Conservation (phyloP, 1,140 invertebrate genomes). For the Penaeus japonicus region DNA sequence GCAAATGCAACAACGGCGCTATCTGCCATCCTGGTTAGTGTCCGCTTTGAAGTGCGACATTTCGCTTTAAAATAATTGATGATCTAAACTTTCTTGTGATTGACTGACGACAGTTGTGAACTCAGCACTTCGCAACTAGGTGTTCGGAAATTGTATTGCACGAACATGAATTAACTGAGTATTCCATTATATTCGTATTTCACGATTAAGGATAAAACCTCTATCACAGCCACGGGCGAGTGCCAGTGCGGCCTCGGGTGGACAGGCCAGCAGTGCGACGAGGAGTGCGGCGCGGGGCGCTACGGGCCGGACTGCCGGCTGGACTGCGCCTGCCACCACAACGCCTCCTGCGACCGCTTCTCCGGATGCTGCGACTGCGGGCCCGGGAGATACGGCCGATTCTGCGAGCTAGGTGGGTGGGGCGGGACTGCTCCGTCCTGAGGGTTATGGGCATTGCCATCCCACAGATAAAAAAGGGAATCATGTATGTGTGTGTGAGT, state of each 20-base stretch:
- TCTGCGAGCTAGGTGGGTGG: conserved; percentile 37
- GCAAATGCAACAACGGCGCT: conserved; percentile 56
- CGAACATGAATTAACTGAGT: no score
- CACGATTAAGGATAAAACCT: conserved; percentile 49
- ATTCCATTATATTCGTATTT: no score
- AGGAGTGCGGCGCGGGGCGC: conserved; percentile 3
- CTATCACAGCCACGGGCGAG: conserved; percentile 3
- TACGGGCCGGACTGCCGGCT: conserved; percentile 36
- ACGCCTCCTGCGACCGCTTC: conserved; percentile 32
- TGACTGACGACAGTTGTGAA: no score
- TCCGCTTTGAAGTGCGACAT: no score
- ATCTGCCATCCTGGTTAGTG: conserved; percentile 31
- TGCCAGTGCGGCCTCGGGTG: conserved; percentile 41
- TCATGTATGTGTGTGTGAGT: no score
- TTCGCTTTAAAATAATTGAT: background rate
- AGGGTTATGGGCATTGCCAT: background rate
- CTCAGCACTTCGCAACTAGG: no score
- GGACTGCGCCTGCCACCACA: conserved; percentile 42
- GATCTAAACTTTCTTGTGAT: no score
- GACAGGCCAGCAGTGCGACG: conserved; percentile 17
- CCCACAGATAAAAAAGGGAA: background rate
- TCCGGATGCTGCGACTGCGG: conserved; percentile 38
- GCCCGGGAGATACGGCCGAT: conserved; percentile 13
- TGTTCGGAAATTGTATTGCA: no score
- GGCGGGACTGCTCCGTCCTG: background rate